These are phyloP conservation scores for Heliconius charithonia DNA, from an alignment of 2,888 invertebrate genomes.

Conservation along the genomic window DNA sequence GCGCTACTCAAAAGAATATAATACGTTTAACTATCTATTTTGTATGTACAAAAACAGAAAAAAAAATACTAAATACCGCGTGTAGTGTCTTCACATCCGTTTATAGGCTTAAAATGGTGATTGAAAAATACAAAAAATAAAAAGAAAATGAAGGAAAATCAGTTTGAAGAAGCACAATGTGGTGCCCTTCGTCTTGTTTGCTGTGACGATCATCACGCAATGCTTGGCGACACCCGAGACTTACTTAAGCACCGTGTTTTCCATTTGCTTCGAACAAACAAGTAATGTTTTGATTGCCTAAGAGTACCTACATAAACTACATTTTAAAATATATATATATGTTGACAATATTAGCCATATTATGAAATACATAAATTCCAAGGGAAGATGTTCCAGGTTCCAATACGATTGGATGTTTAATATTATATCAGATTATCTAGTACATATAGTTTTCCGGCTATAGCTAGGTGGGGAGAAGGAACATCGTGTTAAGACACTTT, in stretches of 20 bases:
- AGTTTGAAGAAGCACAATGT: neutral
- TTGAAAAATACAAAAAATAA: neutral
- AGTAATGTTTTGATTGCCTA: neutral
- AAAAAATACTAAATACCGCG: no score
- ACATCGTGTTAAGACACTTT: no score
- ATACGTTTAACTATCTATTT: no score
- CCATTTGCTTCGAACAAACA: slow-evolving; percentile 15
- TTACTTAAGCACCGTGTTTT: neutral
- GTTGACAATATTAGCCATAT: neutral
- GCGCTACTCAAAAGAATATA: no score
- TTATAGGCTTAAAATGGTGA: no score
- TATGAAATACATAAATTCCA: neutral
- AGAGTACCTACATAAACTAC: neutral
- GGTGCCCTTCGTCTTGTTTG: slow-evolving; percentile 29
- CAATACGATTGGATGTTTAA: no score
- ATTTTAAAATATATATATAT: neutral
- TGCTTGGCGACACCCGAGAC: neutral
- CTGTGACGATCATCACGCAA: slow-evolving; percentile 13
- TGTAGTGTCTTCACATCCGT: no score
- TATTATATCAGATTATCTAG: no score
- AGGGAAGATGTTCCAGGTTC: no score
- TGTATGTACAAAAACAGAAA: no score
- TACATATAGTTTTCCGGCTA: no score
- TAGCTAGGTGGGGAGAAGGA: no score
- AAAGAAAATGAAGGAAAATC: slow-evolving; percentile 9